phyloP scores from a whole-genome alignment of 2,797 vertebrate genomes.

The Sebastes vulpes region DNA sequence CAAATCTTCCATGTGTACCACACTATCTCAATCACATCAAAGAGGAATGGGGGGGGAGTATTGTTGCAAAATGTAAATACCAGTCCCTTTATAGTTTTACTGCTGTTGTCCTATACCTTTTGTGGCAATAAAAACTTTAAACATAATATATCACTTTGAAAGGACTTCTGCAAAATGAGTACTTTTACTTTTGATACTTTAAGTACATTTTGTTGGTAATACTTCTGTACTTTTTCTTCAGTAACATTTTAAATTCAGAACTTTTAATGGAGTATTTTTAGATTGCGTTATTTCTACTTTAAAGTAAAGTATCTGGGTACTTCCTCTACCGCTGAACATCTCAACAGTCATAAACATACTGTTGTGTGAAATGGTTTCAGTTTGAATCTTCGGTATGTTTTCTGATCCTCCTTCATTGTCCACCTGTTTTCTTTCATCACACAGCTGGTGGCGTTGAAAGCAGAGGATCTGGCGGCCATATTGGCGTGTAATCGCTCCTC shows the following conservation, averaged over 20 bases:
- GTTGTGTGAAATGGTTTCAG: neutral
- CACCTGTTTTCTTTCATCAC: neutral
- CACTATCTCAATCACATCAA: too few relatives aligned
- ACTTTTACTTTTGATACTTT: too few relatives aligned
- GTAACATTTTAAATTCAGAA: neutral
- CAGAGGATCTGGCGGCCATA: constrained; percentile 53
- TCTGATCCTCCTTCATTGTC: neutral
- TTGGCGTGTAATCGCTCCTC: constrained; percentile 57
- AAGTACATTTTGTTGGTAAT: neutral
- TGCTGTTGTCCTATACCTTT: too few relatives aligned
- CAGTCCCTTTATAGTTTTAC: too few relatives aligned
- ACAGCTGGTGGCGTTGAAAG: constrained; percentile 57
- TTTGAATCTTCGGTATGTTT: neutral
- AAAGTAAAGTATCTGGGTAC: neutral
- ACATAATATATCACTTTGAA: too few relatives aligned
- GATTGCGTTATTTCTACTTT: neutral
- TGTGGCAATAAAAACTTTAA: too few relatives aligned
- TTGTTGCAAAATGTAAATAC: too few relatives aligned
- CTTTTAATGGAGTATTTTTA: neutral
- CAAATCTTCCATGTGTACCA: too few relatives aligned
- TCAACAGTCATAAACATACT: accelerated
- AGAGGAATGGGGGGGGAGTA: too few relatives aligned
- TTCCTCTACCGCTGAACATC: neutral
- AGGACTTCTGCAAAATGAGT: too few relatives aligned
- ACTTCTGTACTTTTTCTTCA: neutral